Evolutionary conservation across 2,797 vertebrate species (phyloP), one percentile per base, ranked within the genome.

Genomic region (Paedocypris micromegethes): DNA sequence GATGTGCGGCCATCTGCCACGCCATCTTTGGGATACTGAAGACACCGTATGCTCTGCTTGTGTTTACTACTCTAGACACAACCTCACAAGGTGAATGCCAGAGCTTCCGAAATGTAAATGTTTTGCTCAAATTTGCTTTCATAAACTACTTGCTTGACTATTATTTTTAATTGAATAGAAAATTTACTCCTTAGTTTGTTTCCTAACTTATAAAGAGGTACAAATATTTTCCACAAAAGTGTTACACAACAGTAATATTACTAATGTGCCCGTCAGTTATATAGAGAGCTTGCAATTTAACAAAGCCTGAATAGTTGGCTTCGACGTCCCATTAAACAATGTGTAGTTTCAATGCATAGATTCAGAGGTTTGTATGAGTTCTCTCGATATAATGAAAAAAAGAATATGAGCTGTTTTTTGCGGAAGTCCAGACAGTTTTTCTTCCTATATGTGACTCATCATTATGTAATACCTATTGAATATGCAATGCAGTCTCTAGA

Each of bases 1-100:
- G 81, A 81, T 83, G 75, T 78, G 71, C 60, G 65, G 62, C 81
- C 81, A 83, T 83, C 81, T 83, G 81, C 73, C 56, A 69, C 66
- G 54, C 72, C 77, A 78, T 80, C 79, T 78, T 74, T 63, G 70
- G 75, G 72, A 73, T 72, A 72, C 67, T 66, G 66, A 78, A 77
- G 75, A 75, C 72, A 58, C 74, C 64, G 71, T 74, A 77, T 77
- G 78, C 72, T 75, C 39, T 4, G 61, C 49, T 59, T 73, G 72
- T 69, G 75, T 75, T 79, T 78, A 76, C 73, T 68, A 79, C 79
- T 76, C 71, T 47, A 76, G 67, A 52, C 79, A 77, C 75, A 75
- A 55, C 62, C 74, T 67, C n/a, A 52, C 50, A 76, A 72, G 73
- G 77, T 77, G 76, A 77, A 71, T 74, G 75, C 76, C 73, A 72